Base-by-base conservation (phyloP, 2,113 vertebrate species). In the Aramus guarauna region DNA sequence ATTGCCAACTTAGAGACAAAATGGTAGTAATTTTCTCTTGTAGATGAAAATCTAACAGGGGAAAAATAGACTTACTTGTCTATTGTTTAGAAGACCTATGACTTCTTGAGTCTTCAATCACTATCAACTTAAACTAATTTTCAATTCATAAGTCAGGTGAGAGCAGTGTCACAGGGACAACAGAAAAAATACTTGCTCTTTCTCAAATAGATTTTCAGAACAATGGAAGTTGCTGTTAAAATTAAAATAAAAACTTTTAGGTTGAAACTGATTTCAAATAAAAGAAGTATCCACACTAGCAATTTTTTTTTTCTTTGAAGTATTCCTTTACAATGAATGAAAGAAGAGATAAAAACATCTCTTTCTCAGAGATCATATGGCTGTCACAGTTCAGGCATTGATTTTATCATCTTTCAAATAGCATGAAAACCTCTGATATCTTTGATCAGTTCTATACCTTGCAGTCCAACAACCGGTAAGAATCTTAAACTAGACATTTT, bases 71-170 rank as follows among this genome's bases (percentile, higher is more conserved):
- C 94, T 88, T 39, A 26, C 47, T 91, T 50, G 50, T 55, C 71
- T 39, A 62, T 91, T 91, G 88, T 90, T 90, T 39, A 86, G 76
- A 89, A 88, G 88, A 92, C 76, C 91, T 93, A 18, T 84, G 95
- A 67, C 85, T 87, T 53, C 30, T 59, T 2, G 43, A 88, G 66
- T 88, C 76, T 78, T 96, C 83, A 53, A 74, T 92, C 88, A 92
- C 76, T 64, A 81, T 81, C 83, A 96, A 5, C 14, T 7, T 84
- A 41, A 83, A 62, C 59, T 74, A 41, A 90, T 88, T 88, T 77
- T 93, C 64, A 39, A 5, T 52, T 76, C 19, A 5, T 24, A 47
- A 37, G n/a, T 29, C 76, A 81, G 52, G 50, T 37, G 72, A 67
- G 64, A 92, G 37, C 7, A 43, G 47, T 17, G 36, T 37, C 32